phyloP scores from a whole-genome alignment of 2,113 vertebrate species.

The Lanius collurio region DNA sequence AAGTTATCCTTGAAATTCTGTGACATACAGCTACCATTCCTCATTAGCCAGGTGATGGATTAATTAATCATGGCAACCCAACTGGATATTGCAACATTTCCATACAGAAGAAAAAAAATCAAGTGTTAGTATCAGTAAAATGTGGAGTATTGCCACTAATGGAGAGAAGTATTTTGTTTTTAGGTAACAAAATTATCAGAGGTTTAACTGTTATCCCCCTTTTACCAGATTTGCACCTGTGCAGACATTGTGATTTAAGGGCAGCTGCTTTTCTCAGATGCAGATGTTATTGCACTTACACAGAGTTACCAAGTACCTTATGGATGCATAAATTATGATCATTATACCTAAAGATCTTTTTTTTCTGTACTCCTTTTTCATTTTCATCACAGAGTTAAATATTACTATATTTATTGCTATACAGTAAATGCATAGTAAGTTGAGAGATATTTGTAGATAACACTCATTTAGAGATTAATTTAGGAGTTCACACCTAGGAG shows the following conservation, averaged over 20 bases:
- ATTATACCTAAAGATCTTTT: not conserved
- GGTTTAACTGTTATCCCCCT: not conserved
- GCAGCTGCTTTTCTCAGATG: not conserved
- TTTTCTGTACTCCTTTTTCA: not conserved
- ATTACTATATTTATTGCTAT: not conserved
- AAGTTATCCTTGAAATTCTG: slow-evolving; percentile 63
- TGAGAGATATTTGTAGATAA: not conserved
- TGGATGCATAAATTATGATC: not conserved
- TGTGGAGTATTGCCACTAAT: not conserved
- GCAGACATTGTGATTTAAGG: not conserved
- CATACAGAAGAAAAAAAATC: not conserved
- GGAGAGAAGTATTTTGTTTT: not conserved
- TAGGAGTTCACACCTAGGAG: not conserved
- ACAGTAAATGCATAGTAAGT: not conserved
- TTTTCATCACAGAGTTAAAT: not conserved
- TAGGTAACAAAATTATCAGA: not conserved
- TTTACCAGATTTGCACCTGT: not conserved
- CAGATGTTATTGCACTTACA: not conserved
- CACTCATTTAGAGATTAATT: not conserved
- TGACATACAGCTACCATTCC: not conserved
- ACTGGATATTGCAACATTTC: slow-evolving; percentile 3
- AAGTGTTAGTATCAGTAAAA: not conserved
- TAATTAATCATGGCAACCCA: slow-evolving; percentile 56
- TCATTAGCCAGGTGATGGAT: slow-evolving; percentile 31
- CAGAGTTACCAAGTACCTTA: not conserved